Evolutionary conservation across 1,140 invertebrate species (phyloP).

Genomic region (Tetramorium simillimum): DNA sequence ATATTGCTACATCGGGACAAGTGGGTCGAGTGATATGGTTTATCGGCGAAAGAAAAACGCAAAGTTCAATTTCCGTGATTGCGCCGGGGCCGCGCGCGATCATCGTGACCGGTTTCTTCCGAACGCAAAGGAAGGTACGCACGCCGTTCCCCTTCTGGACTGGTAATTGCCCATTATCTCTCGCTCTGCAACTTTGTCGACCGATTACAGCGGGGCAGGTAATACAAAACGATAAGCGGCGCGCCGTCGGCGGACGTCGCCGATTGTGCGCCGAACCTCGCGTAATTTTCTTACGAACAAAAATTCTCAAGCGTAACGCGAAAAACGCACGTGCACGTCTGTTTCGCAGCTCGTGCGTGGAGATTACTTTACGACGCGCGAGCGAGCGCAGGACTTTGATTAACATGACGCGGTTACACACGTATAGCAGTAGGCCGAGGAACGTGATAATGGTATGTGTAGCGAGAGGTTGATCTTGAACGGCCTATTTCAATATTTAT

Average conservation of each 20-base stretch:
- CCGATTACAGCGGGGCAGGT: background rate
- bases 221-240: slow-evolving; percentile 19
- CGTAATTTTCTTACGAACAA: slow-evolving; percentile 8
- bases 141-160: slow-evolving; percentile 2
- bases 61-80: slow-evolving; percentile 43
- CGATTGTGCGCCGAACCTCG: background rate
- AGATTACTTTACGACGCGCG: background rate
- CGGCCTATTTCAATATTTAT: slow-evolving; percentile 38
- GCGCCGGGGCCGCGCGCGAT: slow-evolving; percentile 4
- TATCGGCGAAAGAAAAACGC: slow-evolving; percentile 1
- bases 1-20: background rate
- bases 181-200: slow-evolving; percentile 29
- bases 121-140: slow-evolving; percentile 41
- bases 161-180: slow-evolving; percentile 49
- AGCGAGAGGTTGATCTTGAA: slow-evolving; percentile 33
- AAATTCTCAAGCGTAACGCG: background rate
- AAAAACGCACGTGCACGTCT: background rate
- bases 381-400: background rate
- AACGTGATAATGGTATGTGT: background rate
- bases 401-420: background rate
- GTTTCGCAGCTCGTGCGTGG: background rate
- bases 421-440: background rate
- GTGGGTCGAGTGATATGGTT: slow-evolving; percentile 6
- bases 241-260: slow-evolving; percentile 6
- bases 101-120: slow-evolving; percentile 47